Conservation (phyloP, 2,888 invertebrate species). For the Hydroisotoma schaefferi region DNA sequence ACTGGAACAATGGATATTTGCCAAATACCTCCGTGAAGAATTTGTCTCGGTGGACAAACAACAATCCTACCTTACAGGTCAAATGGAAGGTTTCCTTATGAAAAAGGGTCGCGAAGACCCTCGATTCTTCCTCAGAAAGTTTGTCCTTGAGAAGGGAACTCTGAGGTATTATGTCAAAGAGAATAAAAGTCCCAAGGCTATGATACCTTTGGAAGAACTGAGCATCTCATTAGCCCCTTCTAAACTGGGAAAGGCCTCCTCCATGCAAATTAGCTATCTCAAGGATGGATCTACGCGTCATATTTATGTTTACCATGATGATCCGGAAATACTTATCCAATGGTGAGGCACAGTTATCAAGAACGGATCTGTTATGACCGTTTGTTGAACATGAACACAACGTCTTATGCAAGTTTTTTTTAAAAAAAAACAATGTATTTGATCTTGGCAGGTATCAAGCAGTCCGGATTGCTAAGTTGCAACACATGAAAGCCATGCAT, state of each 20-base stretch:
- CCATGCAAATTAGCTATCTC: constrained; percentile 78
- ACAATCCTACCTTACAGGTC: constrained; percentile 73
- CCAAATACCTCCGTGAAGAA: constrained; percentile 84
- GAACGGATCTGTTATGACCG: neutral
- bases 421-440: no score
- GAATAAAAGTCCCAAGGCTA: constrained; percentile 74
- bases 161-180: constrained; percentile 63
- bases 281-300: constrained; percentile 82
- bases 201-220: constrained; percentile 72
- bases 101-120: constrained; percentile 85
- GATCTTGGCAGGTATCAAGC: constrained; percentile 53
- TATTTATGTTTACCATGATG: constrained; percentile 62
- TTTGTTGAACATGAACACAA: no score
- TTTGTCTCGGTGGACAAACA: constrained; percentile 61
- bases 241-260: constrained; percentile 74
- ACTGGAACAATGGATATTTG: constrained; percentile 84
- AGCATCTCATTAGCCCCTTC: constrained; percentile 80
- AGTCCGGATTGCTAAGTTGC: constrained; percentile 78
- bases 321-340: constrained; percentile 76
- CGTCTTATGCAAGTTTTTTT: no score
- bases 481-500: constrained; percentile 54
- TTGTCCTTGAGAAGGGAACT: constrained; percentile 75
- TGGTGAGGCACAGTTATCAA: constrained; percentile 57
- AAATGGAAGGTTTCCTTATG: constrained; percentile 63
- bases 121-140: constrained; percentile 76